Percentiles rank a stretch among this genome's conserved stretches.
These are phyloP conservation scores for Salvelinus alpinus DNA, from an alignment of 2,113 vertebrate genomes.

Conservation along the genomic window DNA sequence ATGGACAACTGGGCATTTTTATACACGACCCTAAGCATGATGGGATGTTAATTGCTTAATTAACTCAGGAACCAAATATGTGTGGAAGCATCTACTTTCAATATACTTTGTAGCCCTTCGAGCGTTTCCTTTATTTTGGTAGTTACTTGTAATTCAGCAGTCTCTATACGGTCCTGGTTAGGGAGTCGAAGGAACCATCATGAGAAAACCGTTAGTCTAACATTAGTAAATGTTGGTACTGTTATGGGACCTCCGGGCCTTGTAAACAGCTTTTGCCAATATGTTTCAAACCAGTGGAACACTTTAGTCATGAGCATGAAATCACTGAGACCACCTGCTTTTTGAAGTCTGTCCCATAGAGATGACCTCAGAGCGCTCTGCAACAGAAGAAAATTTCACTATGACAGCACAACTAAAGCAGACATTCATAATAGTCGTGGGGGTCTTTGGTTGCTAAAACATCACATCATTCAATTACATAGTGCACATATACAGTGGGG, in stretches of 20 bases:
- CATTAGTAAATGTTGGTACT: background rate
- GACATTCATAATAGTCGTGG: conserved; percentile 16
- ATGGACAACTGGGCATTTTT: no score
- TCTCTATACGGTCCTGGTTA: no score
- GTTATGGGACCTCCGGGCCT: conserved; percentile 3
- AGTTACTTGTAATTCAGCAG: no score
- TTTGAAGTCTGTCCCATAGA: conserved; percentile 21
- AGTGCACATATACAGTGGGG: background rate
- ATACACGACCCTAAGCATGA: no score
- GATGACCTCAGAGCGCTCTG: conserved; percentile 18
- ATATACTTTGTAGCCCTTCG: no score
- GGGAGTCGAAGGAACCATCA: no score
- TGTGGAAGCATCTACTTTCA: no score
- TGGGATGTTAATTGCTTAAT: no score
- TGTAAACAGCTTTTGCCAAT: conserved; percentile 8
- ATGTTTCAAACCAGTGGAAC: background rate
- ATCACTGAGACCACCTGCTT: conserved; percentile 45
- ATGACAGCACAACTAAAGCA: conserved; percentile 49
- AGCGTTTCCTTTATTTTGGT: no score
- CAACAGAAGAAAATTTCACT: conserved; percentile 25
- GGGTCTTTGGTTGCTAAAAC: conserved; percentile 6
- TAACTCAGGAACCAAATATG: no score
- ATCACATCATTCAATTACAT: background rate
- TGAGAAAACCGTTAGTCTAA: background rate
- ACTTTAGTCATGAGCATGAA: conserved; percentile 28